Conservation (phyloP, 2,888 invertebrate genomes). For the Eudasyphora cyanicolor region DNA sequence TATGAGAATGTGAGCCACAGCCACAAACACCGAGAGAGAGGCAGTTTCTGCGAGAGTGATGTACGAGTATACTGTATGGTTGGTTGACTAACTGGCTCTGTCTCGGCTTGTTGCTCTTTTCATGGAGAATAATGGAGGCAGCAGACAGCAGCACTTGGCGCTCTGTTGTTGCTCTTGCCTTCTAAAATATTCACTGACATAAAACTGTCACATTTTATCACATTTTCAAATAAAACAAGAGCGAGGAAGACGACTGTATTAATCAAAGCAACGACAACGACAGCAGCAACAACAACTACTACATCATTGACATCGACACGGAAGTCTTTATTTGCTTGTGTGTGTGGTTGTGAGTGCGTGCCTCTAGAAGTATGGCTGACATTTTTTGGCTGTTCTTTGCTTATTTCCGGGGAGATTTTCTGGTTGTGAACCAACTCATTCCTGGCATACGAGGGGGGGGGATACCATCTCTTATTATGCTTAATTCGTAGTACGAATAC, state of each 20-base stretch:
- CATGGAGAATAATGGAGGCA: slow-evolving; percentile 42
- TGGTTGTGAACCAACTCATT: neutral
- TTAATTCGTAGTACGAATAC: too few species aligned
- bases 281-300: neutral
- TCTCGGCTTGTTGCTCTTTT: slow-evolving; percentile 36
- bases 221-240: slow-evolving; percentile 27
- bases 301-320: slow-evolving; percentile 26
- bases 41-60: neutral
- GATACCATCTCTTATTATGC: too few species aligned
- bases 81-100: slow-evolving; percentile 25
- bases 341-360: slow-evolving; percentile 22
- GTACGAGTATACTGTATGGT: slow-evolving; percentile 42
- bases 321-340: slow-evolving; percentile 28
- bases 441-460: neutral
- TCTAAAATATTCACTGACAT: slow-evolving; percentile 36
- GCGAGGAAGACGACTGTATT: slow-evolving; percentile 33
- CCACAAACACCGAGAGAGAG: too few species aligned
- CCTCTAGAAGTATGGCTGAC: slow-evolving; percentile 6
- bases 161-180: slow-evolving; percentile 68
- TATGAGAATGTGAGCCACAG: neutral
- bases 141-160: slow-evolving; percentile 30
- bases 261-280: neutral
- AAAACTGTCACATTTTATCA: slow-evolving; percentile 37
- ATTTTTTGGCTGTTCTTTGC: slow-evolving; percentile 21
- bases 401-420: slow-evolving; percentile 59